A percentile compares a stretch with the other conserved stretches of the same genome.
These are phyloP conservation scores for Dastarcus helophoroides DNA, from an alignment of 2,888 invertebrate genomes.

Conservation along the genomic window DNA sequence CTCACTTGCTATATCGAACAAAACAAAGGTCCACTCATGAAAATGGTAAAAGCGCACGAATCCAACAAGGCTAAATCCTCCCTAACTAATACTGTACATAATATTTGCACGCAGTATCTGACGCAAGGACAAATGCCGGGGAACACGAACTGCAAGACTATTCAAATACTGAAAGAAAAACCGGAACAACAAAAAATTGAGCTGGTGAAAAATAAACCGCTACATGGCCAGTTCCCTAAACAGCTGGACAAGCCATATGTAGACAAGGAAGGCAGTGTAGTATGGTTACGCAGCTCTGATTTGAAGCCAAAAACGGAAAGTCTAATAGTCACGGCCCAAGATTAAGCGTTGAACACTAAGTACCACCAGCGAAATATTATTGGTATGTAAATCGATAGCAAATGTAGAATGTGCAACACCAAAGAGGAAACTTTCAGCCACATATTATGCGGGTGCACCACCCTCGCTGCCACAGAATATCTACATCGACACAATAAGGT, in stretches of 20 bases:
- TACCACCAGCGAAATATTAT: slow-evolving; percentile 12
- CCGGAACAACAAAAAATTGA: slow-evolving; percentile 1
- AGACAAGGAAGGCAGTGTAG: slow-evolving; percentile 7
- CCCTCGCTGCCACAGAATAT: slow-evolving; percentile 12
- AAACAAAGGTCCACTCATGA: slow-evolving; percentile 3
- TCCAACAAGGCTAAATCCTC: too few relatives aligned
- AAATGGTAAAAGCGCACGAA: slow-evolving; percentile 4
- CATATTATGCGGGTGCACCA: slow-evolving; percentile 11
- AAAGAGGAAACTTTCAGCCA: slow-evolving; percentile 13
- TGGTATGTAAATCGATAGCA: slow-evolving; percentile 8
- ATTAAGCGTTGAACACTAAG: slow-evolving; percentile 12
- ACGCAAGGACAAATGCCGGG: neutral
- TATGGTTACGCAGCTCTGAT: slow-evolving; percentile 11
- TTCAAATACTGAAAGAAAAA: slow-evolving; percentile 4
- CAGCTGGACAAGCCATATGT: slow-evolving; percentile 8
- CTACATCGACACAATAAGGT: slow-evolving; percentile 12
- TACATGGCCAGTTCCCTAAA: slow-evolving; percentile 11
- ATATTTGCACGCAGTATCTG: too few relatives aligned
- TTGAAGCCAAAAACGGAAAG: slow-evolving; percentile 15
- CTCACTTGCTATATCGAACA: slow-evolving; percentile 6
- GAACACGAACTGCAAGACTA: too few relatives aligned
- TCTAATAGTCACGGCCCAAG: slow-evolving; percentile 12
- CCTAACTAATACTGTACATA: too few relatives aligned
- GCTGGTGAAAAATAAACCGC: slow-evolving; percentile 8
- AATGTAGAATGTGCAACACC: slow-evolving; percentile 13